Evolutionary conservation across 1,140 invertebrate species (phyloP), one percentile per base, ranked within the genome.

Genomic region (Drosophila neocordata): DNA sequence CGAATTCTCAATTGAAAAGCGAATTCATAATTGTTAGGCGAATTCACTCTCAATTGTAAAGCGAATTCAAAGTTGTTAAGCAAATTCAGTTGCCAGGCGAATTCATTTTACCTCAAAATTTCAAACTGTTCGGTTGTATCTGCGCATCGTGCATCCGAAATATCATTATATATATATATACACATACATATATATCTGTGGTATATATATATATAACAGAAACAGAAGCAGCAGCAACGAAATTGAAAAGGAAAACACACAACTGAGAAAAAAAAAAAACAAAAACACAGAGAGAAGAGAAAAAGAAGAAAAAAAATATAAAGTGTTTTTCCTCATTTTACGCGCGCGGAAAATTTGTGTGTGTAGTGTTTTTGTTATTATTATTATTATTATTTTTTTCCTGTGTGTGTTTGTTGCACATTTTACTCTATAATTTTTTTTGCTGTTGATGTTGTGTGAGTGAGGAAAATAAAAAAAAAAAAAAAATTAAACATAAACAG

Each of bases 211-310:
- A 35, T 9, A 13, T 31, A 13, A 0, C 48, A 18, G 52, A 20
- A 35, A 53, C n/a, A 59, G 8, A n/a, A 27, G 31, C 34, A 41
- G 56, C 27, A 51, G 20, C 56, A 9, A 18, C 37, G 27, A 52
- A 53, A 58, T 38, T 57, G 51, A 55, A 41, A 59, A 38, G 38
- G 35, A 68, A 52, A 56, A 34, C 53, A 58, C 35, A 55, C 35
- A 27, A 34, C 41, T 68, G 66, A 61, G 58, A 31, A 68, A 72
- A 72, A 58, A 44, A 61, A 48, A 24, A 24, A 24, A 24, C n/a
- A 24, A 24, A 24, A 24, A 48, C 18, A 48, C 41, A 48, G 41
- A 48, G 41, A 48, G 41, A 15, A 18, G n/a, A n/a, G n/a, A 12
- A 11, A n/a, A 38, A 41, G 15, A 44, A 3, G 4, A 13, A 9